Conservation (phyloP, 2,888 invertebrate genomes). For the Ophonus ardosiacus region DNA sequence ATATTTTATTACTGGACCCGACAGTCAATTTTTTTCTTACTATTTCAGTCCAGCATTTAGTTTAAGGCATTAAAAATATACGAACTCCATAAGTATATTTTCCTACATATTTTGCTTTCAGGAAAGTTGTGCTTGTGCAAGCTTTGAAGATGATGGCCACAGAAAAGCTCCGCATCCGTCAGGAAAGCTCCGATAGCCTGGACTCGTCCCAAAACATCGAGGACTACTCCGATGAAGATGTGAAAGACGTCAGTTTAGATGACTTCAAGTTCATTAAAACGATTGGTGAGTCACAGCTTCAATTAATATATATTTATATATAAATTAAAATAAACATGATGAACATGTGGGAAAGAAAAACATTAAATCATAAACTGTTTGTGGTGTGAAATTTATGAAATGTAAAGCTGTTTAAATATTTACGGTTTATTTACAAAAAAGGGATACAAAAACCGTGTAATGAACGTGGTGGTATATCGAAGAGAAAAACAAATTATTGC, state of each 20-base stretch:
- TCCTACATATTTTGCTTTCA: neutral
- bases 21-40: too few relatives aligned
- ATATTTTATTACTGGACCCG: too few relatives aligned
- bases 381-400: neutral
- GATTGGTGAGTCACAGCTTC: slow-evolving; percentile 82
- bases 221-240: slow-evolving; percentile 78
- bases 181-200: slow-evolving; percentile 74
- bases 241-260: slow-evolving; percentile 83
- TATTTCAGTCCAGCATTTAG: too few relatives aligned
- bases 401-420: neutral
- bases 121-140: neutral
- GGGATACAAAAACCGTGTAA: neutral
- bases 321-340: neutral
- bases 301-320: neutral
- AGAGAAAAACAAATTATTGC: neutral
- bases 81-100: neutral
- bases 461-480: neutral
- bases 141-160: slow-evolving; percentile 68
- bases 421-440: neutral
- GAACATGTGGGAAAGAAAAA: neutral
- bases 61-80: too few relatives aligned
- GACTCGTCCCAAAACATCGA: slow-evolving; percentile 77
- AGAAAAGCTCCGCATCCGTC: slow-evolving; percentile 71
- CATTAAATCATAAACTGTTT: neutral
- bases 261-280: slow-evolving; percentile 92